These are phyloP conservation scores for Trichogramma evanescens DNA, from an alignment of 2,888 invertebrate species.

Conservation along the genomic window DNA sequence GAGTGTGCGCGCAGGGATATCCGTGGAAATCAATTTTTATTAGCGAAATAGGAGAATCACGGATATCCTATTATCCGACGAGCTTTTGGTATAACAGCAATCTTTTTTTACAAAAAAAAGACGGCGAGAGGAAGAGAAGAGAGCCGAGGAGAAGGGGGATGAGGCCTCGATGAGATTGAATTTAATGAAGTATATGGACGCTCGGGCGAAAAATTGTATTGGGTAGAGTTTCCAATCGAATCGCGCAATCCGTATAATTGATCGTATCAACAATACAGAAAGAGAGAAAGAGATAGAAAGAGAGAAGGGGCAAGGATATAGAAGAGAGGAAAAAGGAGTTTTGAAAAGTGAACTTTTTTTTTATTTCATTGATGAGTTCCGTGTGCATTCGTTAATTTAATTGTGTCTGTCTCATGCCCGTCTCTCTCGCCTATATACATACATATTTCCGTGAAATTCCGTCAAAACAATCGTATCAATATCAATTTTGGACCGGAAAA, in stretches of 20 bases:
- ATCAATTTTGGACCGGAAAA: too few relatives aligned
- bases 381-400: not conserved
- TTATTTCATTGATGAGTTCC: not conserved
- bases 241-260: constrained; percentile 2
- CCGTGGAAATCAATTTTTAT: constrained; percentile 17
- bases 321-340: not conserved
- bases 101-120: too few relatives aligned
- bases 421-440: too few relatives aligned
- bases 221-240: constrained; percentile 1
- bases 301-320: too few relatives aligned
- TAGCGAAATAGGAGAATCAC: constrained; percentile 4
- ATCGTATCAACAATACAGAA: not conserved
- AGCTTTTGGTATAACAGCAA: not conserved
- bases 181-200: constrained; percentile 10
- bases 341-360: not conserved
- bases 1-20: not conserved
- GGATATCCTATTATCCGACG: constrained; percentile 10
- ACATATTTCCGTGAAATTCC: too few relatives aligned
- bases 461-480: too few relatives aligned
- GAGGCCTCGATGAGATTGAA: not conserved
- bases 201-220: not conserved
- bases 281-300: not conserved
- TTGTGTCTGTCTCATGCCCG: too few relatives aligned
- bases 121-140: too few relatives aligned
- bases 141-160: too few relatives aligned